Percentiles rank a stretch among this genome's conserved stretches.
Evolutionary conservation across 1,140 invertebrate species (phyloP).

Genomic region (Drosophila varians): DNA sequence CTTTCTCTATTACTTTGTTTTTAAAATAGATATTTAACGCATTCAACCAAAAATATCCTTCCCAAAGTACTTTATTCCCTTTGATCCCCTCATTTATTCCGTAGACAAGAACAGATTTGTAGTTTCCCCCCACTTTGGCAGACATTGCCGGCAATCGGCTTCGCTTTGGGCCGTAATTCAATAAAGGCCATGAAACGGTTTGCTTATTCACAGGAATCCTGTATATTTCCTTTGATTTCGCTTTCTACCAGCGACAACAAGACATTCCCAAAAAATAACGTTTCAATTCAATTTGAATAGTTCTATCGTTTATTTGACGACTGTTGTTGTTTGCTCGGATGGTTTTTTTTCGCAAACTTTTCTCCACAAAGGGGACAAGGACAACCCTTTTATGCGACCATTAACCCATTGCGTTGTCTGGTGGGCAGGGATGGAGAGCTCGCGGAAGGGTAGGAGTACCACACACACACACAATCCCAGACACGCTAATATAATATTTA

Average conservation of each 20-base stretch:
- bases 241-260: conserved; percentile 3
- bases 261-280: conserved; percentile 13
- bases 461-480: conserved; percentile 1
- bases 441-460: conserved; percentile 12
- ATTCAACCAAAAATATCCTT: conserved; percentile 1
- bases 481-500: conserved; percentile 75
- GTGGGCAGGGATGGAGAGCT: background rate
- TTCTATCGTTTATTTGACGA: conserved; percentile 43
- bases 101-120: conserved; percentile 5
- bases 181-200: conserved; percentile 26
- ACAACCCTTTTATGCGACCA: conserved; percentile 66
- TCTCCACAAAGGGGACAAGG: conserved; percentile 47
- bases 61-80: conserved; percentile 2
- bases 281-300: conserved; percentile 62
- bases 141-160: conserved; percentile 9
- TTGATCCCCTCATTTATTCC: conserved; percentile 27
- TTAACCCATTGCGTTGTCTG: conserved; percentile 33
- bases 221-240: conserved; percentile 18
- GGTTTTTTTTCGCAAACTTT: conserved; percentile 35
- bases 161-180: conserved; percentile 18
- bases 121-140: conserved; percentile 1
- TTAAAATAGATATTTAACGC: background rate
- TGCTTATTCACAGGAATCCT: conserved; percentile 19
- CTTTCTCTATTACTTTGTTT: background rate
- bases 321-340: conserved; percentile 21